A percentile compares a stretch with the other conserved stretches of the same genome.
Evolutionary conservation across 2,797 vertebrate species (phyloP).

Genomic region (Potorous gilbertii): DNA sequence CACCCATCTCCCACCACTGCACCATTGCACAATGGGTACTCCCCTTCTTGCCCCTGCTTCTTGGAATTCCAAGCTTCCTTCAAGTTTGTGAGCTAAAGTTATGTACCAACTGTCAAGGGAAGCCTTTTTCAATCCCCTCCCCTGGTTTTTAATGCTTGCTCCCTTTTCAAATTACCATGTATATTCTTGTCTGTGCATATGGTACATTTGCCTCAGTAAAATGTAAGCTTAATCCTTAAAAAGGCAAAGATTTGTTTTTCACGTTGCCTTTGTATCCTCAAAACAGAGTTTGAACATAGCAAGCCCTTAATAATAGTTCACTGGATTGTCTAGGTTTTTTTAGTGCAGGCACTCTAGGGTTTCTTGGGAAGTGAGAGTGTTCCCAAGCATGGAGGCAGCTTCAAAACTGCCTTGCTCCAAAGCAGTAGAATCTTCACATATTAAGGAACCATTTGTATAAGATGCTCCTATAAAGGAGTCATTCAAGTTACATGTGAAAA

Average conservation of each 20-base stretch:
- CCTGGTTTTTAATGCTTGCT: neutral
- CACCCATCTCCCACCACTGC: neutral
- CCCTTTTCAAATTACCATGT: conserved; percentile 3
- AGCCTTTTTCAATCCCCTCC: neutral
- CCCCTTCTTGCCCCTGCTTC: neutral
- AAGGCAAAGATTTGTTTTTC: conserved; percentile 2
- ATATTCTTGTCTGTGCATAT: conserved; percentile 1
- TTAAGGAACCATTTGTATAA: neutral
- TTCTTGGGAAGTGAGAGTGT: neutral
- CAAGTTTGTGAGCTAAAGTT: neutral
- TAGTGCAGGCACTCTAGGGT: neutral
- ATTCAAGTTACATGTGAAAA: neutral
- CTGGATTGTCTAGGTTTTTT: neutral
- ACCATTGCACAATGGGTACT: neutral
- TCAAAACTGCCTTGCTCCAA: conserved; percentile 5
- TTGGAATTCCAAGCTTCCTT: neutral
- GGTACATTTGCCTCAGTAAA: conserved; percentile 4
- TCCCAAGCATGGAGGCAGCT: neutral
- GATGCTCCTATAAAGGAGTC: neutral
- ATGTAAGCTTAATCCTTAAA: neutral
- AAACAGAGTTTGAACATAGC: neutral
- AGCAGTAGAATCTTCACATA: neutral
- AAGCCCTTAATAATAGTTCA: neutral
- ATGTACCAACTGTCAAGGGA: neutral
- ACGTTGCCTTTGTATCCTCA: neutral